Evolutionary conservation across 2,888 invertebrate genomes (phyloP), one percentile per base, ranked within the genome.

Genomic region (Scelioninae gen. 2): DNA sequence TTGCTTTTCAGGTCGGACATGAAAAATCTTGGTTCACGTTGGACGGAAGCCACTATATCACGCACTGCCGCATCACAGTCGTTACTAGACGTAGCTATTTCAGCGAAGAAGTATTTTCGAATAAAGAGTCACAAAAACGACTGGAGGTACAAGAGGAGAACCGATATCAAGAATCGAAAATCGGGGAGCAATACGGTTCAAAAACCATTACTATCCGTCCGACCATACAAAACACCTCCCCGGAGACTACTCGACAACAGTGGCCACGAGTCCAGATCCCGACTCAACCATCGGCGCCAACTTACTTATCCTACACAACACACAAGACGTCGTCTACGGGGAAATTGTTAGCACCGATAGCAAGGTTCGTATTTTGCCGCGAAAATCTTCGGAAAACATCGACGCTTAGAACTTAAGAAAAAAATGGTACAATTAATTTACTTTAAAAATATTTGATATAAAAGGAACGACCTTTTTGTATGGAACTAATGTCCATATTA

Each of bases 11-110:
- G 90, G 90, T 90, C 90, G 91, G 91, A 90, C 90, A 91, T 91
- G 90, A 91, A 90, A 90, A 90, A 90, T 90, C 90, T 90, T 88
- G 90, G 89, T 89, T 88, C 89, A 88, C 89, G 89, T 88, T 90
- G 90, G 90, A 90, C 90, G 90, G 90, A 89, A 88, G 90, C 90
- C 89, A 88, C 90, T 90, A 90, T 90, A 90, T 89, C 89, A 88
- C 88, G 89, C 89, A 90, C 90, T 89, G 89, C 90, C 88, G 88
- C 87, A 89, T 82, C 83, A 85, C 84, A 83, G 84, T 83, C 84
- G 82, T 83, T 80, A 80, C 87, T 89, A 87, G 87, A 88, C 82
- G 81, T 80, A 81, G 82, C 80, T 76, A 82, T 80, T 82, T 81
- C 78, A 78, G 78, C 80, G 76, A 80, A 78, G 64, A 79, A 78